These are phyloP conservation scores for Forbesichthys papilliferus DNA, from an alignment of 2,113 vertebrate species.

Conservation along the genomic window DNA sequence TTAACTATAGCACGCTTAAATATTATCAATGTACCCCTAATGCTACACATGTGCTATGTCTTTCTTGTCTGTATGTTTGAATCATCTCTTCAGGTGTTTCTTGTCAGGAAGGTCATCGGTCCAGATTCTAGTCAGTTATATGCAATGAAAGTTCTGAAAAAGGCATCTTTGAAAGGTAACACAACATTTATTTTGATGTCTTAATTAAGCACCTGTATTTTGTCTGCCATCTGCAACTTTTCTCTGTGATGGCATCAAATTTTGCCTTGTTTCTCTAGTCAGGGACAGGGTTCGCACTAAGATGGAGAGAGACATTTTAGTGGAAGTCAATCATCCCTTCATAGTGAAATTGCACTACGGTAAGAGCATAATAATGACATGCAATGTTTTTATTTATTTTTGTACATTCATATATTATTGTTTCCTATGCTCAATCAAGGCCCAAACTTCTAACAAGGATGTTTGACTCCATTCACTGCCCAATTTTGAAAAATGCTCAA, in stretches of 20 bases:
- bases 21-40: neutral
- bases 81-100: slow-evolving; percentile 83
- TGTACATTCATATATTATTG: neutral
- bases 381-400: neutral
- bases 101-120: slow-evolving; percentile 91
- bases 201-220: neutral
- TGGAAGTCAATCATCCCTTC: slow-evolving; percentile 98
- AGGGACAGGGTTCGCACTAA: slow-evolving; percentile 96
- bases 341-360: slow-evolving; percentile 99
- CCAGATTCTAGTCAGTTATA: slow-evolving; percentile 95
- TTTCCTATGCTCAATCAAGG: neutral
- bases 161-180: slow-evolving; percentile 97
- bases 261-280: slow-evolving; percentile 73
- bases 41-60: neutral
- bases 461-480: neutral
- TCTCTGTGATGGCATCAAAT: slow-evolving; percentile 42
- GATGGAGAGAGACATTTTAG: slow-evolving; percentile 98
- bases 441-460: neutral
- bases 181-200: neutral
- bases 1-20: neutral
- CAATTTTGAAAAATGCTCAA: neutral
- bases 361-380: slow-evolving; percentile 65
- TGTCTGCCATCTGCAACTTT: slow-evolving; percentile 29
- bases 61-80: neutral
- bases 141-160: slow-evolving; percentile 99